These are phyloP conservation scores for Nudaria mundana DNA, from an alignment of 2,888 invertebrate species.

Conservation along the genomic window DNA sequence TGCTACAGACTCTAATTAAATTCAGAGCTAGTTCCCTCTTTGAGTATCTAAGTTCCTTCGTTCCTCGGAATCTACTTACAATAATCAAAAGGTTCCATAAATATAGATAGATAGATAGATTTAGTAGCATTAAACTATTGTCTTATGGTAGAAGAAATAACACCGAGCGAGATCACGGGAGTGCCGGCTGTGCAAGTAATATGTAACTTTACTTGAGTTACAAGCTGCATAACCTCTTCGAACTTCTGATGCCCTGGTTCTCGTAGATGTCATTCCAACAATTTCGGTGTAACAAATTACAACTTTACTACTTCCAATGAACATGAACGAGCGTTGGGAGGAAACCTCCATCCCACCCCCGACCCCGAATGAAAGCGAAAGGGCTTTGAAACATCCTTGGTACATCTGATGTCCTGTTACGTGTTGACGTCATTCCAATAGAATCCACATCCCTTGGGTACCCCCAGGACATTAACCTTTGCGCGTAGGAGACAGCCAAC, in stretches of 20 bases:
- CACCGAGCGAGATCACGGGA: no score
- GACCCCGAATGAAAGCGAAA: slow-evolving; percentile 48
- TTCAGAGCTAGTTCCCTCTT: no score
- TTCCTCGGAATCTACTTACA: no score
- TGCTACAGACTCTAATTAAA: no score
- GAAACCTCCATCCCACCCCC: slow-evolving; percentile 25
- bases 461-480: slow-evolving; percentile 58
- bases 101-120: no score
- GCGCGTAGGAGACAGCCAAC: no score
- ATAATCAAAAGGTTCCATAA: no score
- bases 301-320: slow-evolving; percentile 15
- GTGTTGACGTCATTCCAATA: slow-evolving; percentile 82
- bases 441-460: slow-evolving; percentile 75
- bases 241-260: slow-evolving; percentile 43
- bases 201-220: not conserved
- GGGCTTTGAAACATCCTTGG: slow-evolving; percentile 48
- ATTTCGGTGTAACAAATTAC: slow-evolving; percentile 57
- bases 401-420: slow-evolving; percentile 70
- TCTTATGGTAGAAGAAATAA: no score
- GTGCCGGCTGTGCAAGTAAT: no score
- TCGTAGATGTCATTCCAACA: slow-evolving; percentile 56
- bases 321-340: slow-evolving; percentile 1
- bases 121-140: no score
- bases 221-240: slow-evolving; percentile 19
- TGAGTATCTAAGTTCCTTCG: no score